These are phyloP conservation scores for Alloscopus bannaensis DNA, from an alignment of 2,888 invertebrate genomes.

Conservation along the genomic window DNA sequence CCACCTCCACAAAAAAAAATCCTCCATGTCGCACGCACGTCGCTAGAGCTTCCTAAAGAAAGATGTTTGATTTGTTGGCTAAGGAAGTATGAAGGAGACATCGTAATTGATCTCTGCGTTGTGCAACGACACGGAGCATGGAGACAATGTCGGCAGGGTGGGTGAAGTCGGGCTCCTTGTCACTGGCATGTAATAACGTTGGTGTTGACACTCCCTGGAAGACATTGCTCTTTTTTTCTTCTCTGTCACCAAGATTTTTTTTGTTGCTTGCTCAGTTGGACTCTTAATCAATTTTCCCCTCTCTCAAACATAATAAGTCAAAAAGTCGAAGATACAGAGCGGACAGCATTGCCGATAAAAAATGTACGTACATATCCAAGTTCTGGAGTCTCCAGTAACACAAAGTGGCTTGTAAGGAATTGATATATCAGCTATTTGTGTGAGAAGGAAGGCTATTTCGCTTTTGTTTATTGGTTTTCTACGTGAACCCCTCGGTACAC, in stretches of 20 bases:
- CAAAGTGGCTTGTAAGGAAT: constrained; percentile 10
- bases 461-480: constrained; percentile 42
- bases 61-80: constrained; percentile 36
- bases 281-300: constrained; percentile 63
- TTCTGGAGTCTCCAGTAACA: too few species aligned
- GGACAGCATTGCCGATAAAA: constrained; percentile 31
- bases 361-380: too few species aligned
- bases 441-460: constrained; percentile 26
- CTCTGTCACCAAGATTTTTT: too few species aligned
- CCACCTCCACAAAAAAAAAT: constrained; percentile 12
- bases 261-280: constrained; percentile 10
- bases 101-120: constrained; percentile 59
- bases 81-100: constrained; percentile 21
- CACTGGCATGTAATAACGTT: constrained; percentile 54
- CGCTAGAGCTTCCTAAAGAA: not conserved
- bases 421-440: constrained; percentile 34
- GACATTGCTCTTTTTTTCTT: constrained; percentile 28
- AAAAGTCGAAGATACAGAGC: constrained; percentile 24
- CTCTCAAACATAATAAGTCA: constrained; percentile 49
- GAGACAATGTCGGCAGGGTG: constrained; percentile 50
- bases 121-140: constrained; percentile 25
- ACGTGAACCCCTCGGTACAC: not conserved
- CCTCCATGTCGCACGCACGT: constrained; percentile 23
- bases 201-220: constrained; percentile 49
- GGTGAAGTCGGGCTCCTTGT: constrained; percentile 48